Conservation (phyloP, 2,888 invertebrate species). For the Pseudolycoriella hygida region DNA sequence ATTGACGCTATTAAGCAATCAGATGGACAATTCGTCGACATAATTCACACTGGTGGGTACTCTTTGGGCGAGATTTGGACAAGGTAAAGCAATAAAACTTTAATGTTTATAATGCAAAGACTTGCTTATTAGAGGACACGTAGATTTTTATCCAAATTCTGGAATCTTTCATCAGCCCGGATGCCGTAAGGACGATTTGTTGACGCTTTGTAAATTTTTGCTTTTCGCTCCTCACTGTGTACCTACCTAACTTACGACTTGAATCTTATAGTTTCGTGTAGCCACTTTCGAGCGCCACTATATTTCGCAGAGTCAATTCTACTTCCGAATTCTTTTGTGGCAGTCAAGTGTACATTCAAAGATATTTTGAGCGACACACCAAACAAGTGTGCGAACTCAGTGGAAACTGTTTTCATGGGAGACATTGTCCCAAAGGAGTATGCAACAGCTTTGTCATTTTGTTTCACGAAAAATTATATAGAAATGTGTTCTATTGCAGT, state of each 20-base stretch:
- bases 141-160: constrained; percentile 26
- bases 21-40: constrained; percentile 24
- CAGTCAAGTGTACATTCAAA: constrained; percentile 18
- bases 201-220: constrained; percentile 17
- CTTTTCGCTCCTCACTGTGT: no score
- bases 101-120: no score
- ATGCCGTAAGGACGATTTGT: constrained; percentile 17
- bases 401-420: constrained; percentile 20
- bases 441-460: not conserved
- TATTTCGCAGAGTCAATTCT: constrained; percentile 25
- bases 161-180: constrained; percentile 24
- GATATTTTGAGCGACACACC: constrained; percentile 7
- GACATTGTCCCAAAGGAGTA: constrained; percentile 20
- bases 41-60: constrained; percentile 25
- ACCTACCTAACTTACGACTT: no score
- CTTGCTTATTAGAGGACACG: constrained; percentile 21
- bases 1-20: constrained; percentile 18
- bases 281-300: constrained; percentile 24
- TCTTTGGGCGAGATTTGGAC: constrained; percentile 22
- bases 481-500: constrained; percentile 11
- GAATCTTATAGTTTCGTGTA: constrained; percentile 18
- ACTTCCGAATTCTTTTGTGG: constrained; percentile 19
- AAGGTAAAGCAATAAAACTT: constrained; percentile 6
- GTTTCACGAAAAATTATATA: no score
- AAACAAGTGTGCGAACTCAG: constrained; percentile 4